Percentiles rank a stretch among this genome's conserved stretches.
Conservation (phyloP, 2,888 invertebrate genomes). For the Druceiella hillmani region DNA sequence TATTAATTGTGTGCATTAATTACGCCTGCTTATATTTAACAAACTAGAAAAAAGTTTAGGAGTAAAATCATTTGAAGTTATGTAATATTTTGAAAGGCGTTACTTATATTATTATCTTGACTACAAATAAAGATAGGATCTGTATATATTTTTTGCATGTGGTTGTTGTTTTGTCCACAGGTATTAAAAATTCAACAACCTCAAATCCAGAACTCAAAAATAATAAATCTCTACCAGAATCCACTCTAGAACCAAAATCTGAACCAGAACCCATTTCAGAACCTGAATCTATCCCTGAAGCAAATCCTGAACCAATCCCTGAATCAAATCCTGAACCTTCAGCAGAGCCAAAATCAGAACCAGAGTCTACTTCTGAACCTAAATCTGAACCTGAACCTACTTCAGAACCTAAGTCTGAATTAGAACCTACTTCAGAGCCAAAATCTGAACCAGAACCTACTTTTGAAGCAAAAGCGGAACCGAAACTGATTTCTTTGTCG, state of each 20-base stretch:
- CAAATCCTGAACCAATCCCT: slow-evolving; percentile 32
- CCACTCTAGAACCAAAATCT: slow-evolving; percentile 28
- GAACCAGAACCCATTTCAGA: slow-evolving; percentile 34
- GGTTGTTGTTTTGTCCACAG: slow-evolving; percentile 42
- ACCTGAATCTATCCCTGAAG: slow-evolving; percentile 32
- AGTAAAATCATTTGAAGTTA: too few species aligned
- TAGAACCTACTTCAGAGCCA: slow-evolving; percentile 31
- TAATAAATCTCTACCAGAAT: slow-evolving; percentile 26
- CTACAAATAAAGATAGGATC: too few species aligned
- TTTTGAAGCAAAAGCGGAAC: slow-evolving; percentile 33
- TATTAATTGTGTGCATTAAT: too few species aligned
- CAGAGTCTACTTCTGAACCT: slow-evolving; percentile 32
- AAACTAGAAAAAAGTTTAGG: too few species aligned
- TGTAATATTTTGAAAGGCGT: too few species aligned
- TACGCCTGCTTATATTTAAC: too few species aligned
- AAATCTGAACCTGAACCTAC: slow-evolving; percentile 37
- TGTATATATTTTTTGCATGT: slow-evolving; percentile 42
- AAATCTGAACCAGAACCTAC: slow-evolving; percentile 45
- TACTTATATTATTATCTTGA: too few species aligned
- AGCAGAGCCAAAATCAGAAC: slow-evolving; percentile 34
- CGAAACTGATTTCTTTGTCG: slow-evolving; percentile 30
- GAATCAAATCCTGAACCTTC: slow-evolving; percentile 37
- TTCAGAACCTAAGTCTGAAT: slow-evolving; percentile 35
- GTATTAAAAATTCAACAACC: slow-evolving; percentile 43
- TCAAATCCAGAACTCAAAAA: slow-evolving; percentile 41